These are phyloP conservation scores for Phorcus lineatus DNA, from an alignment of 2,888 invertebrate genomes.

Conservation along the genomic window DNA sequence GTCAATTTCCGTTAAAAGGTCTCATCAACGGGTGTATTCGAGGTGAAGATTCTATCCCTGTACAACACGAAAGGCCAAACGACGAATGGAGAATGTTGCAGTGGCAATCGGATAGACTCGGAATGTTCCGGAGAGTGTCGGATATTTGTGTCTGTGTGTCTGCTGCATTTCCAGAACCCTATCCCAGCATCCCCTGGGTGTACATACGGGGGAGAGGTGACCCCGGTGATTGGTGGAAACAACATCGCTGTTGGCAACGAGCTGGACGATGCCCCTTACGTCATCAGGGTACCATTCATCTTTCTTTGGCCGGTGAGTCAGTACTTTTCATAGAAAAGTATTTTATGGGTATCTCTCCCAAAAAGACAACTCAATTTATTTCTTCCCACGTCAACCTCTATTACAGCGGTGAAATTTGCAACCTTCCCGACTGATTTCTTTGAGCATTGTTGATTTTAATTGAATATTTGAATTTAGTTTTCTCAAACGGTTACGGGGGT, in stretches of 20 bases:
- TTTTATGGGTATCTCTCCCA: too few relatives aligned
- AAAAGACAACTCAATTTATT: too few relatives aligned
- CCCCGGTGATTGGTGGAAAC: conserved; percentile 82
- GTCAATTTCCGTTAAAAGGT: conserved; percentile 43
- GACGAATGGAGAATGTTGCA: conserved; percentile 54
- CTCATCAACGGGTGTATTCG: conserved; percentile 54
- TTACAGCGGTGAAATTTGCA: too few relatives aligned
- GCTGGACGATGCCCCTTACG: conserved; percentile 28
- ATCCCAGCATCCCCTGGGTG: conserved; percentile 83
- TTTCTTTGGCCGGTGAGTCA: conserved; percentile 63
- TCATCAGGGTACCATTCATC: conserved; percentile 48
- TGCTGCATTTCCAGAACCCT: conserved; percentile 95
- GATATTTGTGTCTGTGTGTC: conserved; percentile 81
- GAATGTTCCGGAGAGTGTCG: conserved; percentile 53
- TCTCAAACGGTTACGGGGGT: too few relatives aligned
- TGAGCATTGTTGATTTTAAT: too few relatives aligned
- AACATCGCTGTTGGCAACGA: conserved; percentile 42
- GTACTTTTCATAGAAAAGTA: too few relatives aligned
- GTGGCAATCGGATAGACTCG: conserved; percentile 37
- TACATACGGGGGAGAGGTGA: conserved; percentile 93
- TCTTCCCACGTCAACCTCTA: too few relatives aligned
- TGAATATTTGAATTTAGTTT: too few relatives aligned
- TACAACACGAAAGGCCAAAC: conserved; percentile 57
- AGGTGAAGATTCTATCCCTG: conserved; percentile 52
- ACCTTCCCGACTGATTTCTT: too few relatives aligned